A percentile compares a stretch with the other conserved stretches of the same genome.
phyloP scores from a whole-genome alignment of 2,113 vertebrate species.

The Phoenicopterus ruber region DNA sequence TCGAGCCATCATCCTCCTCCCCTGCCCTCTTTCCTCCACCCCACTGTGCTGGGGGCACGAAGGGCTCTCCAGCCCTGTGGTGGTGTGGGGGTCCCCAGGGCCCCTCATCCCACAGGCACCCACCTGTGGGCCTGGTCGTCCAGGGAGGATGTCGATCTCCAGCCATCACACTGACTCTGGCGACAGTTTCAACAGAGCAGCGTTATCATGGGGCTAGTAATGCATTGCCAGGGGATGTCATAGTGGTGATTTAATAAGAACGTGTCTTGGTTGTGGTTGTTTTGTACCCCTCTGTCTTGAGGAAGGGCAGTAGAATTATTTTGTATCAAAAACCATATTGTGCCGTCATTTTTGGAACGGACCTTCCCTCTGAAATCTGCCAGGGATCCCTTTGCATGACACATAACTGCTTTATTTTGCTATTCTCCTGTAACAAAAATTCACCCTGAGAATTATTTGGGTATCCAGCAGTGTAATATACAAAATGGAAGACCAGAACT shows the following conservation, averaged over 20 bases:
- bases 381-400: neutral
- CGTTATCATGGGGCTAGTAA: fast-evolving
- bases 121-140: fast-evolving
- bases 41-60: fast-evolving
- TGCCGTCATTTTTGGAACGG: fast-evolving
- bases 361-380: neutral
- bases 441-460: neutral
- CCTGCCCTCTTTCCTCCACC: neutral
- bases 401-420: neutral
- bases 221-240: neutral
- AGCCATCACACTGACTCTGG: fast-evolving
- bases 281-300: neutral
- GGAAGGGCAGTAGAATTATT: neutral
- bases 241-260: neutral
- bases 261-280: fast-evolving
- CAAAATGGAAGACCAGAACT: neutral
- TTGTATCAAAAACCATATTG: neutral
- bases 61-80: neutral
- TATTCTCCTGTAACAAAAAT: neutral
- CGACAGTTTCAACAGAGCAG: neutral
- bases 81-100: neutral
- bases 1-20: neutral
- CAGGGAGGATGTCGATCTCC: neutral
- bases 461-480: neutral
- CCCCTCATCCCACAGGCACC: neutral